Conservation (phyloP, 1,140 invertebrate genomes). For the Sminthurides bifidus region DNA sequence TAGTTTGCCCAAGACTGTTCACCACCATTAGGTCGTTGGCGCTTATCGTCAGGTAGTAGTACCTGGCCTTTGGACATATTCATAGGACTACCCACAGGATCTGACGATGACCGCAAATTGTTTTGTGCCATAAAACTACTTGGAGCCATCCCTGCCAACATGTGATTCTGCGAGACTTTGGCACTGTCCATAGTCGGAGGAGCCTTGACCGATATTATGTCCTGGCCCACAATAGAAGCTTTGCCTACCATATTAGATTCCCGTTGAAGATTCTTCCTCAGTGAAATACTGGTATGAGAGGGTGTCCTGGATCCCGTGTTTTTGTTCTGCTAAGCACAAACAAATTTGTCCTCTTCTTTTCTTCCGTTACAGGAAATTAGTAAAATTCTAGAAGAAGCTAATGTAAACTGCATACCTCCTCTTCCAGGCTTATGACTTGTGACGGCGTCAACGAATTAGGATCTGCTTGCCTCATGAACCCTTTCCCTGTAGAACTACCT, state of each 20-base stretch:
- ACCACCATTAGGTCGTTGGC: too few species aligned
- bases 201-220: neutral
- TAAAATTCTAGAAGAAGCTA: neutral
- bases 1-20: too few species aligned
- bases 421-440: neutral
- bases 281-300: conserved; percentile 1
- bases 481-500: conserved; percentile 4
- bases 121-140: too few species aligned
- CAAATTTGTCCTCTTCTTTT: neutral
- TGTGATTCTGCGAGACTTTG: neutral
- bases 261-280: neutral
- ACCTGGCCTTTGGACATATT: too few species aligned
- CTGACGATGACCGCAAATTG: too few species aligned
- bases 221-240: neutral
- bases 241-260: conserved; percentile 5
- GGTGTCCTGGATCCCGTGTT: conserved; percentile 2
- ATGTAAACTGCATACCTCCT: neutral
- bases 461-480: conserved; percentile 1
- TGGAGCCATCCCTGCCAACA: too few species aligned
- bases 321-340: conserved; percentile 1
- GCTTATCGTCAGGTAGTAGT: too few species aligned
- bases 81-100: too few species aligned
- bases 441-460: conserved; percentile 4
- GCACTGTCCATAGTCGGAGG: neutral
- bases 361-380: neutral